phyloP scores from a whole-genome alignment of 2,797 vertebrate species.

The Danio kyathit region DNA sequence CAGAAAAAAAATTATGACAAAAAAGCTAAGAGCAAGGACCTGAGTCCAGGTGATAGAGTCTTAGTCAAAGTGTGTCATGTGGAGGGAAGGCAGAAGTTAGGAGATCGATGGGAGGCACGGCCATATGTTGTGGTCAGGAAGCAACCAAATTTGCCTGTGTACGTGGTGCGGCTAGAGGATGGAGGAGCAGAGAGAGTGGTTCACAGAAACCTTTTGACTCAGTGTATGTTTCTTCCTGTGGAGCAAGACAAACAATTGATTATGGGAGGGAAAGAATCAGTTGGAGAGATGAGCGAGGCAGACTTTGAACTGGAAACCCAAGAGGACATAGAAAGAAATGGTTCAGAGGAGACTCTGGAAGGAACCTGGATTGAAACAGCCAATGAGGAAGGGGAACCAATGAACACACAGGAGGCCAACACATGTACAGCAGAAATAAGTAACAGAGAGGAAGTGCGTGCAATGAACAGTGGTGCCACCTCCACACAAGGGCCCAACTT shows the following conservation, averaged over 20 bases:
- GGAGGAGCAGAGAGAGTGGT: not conserved
- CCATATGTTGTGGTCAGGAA: slow-evolving; percentile 5
- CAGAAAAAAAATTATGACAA: slow-evolving; percentile 13
- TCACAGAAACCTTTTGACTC: not conserved
- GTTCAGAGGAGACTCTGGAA: not conserved
- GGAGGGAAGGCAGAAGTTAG: slow-evolving; percentile 1
- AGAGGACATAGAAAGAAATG: not conserved
- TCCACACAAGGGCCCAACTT: no score
- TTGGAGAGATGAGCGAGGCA: not conserved
- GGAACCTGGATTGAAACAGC: not conserved
- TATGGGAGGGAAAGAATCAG: no score
- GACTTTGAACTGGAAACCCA: not conserved
- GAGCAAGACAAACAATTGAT: not conserved
- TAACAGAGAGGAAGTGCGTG: not conserved
- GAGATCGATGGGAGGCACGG: not conserved
- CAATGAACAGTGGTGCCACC: not conserved
- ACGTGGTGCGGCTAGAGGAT: not conserved
- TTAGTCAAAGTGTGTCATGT: slow-evolving; percentile 3
- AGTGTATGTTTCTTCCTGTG: slow-evolving; percentile 17
- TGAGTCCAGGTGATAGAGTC: not conserved
- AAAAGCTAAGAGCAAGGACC: not conserved
- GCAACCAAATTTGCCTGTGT: slow-evolving; percentile 3
- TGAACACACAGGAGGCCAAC: not conserved
- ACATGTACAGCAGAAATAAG: not conserved
- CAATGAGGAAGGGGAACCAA: not conserved